A percentile compares a stretch with the other conserved stretches of the same genome.
phyloP scores from a whole-genome alignment of 2,888 invertebrate genomes.

The Drosophila putrida region DNA sequence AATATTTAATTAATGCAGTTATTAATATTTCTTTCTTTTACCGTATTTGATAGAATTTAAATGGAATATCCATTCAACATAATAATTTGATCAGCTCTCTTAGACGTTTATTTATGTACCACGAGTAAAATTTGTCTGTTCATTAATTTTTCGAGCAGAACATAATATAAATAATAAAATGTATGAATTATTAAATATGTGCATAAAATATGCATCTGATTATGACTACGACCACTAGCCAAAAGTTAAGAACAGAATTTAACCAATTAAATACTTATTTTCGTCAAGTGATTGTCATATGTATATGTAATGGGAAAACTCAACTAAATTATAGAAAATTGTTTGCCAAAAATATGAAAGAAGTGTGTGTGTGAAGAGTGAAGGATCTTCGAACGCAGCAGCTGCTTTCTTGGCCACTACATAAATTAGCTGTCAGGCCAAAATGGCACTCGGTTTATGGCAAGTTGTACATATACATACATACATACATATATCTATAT shows the following conservation, averaged over 20 bases:
- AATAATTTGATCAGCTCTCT: background rate
- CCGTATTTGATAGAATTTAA: background rate
- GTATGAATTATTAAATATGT: background rate
- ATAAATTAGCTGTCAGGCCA: conserved; percentile 82
- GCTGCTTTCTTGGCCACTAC: conserved; percentile 77
- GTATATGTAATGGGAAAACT: conserved; percentile 3
- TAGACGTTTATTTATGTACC: conserved; percentile 13
- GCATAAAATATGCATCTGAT: conserved; percentile 9
- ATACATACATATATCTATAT: conserved; percentile 30
- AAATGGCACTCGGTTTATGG: conserved; percentile 69
- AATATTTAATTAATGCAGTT: too few relatives aligned
- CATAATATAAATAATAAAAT: background rate
- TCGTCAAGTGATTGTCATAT: conserved; percentile 1
- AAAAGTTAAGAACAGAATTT: conserved; percentile 7
- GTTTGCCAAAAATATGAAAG: conserved; percentile 69
- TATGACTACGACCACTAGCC: background rate
- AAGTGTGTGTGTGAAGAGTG: conserved; percentile 56
- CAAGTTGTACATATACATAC: conserved; percentile 53
- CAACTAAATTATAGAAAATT: conserved; percentile 71
- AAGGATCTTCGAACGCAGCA: conserved; percentile 45
- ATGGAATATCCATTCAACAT: background rate
- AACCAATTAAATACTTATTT: conserved; percentile 44
- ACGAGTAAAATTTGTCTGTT: background rate
- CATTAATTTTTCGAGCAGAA: conserved; percentile 16
- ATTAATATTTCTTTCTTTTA: background rate